phyloP scores from a whole-genome alignment of 2,113 vertebrate genomes.

The Okapia johnstoni region DNA sequence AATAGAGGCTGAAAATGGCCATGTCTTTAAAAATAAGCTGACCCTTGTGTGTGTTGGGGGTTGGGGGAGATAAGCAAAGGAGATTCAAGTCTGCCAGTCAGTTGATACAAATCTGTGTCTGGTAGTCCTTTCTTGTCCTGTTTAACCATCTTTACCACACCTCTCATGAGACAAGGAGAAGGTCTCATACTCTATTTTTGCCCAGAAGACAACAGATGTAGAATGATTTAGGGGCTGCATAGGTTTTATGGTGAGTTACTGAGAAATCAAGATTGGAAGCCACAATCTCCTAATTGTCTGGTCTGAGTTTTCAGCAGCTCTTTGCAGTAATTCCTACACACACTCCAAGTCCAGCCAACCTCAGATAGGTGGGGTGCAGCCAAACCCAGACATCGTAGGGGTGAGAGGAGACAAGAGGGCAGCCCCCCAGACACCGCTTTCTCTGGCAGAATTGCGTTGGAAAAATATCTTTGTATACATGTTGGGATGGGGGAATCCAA shows the following conservation, averaged over 20 bases:
- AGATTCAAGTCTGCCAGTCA: not conserved
- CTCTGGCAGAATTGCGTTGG: not conserved
- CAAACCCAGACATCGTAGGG: fast-evolving
- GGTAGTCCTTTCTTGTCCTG: not conserved
- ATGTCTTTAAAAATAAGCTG: not conserved
- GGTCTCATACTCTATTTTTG: not conserved
- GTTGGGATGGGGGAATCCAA: not conserved
- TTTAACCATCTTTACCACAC: not conserved
- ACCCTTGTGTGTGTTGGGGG: not conserved
- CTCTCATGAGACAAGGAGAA: not conserved
- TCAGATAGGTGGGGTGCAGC: not conserved
- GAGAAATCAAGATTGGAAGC: fast-evolving
- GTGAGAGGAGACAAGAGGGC: not conserved
- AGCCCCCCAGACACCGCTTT: not conserved
- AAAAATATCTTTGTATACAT: not conserved
- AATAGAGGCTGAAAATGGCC: not conserved
- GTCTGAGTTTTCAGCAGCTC: too few relatives aligned
- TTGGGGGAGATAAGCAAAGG: not conserved
- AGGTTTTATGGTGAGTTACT: not conserved
- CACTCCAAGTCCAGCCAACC: too few relatives aligned
- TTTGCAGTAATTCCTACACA: fast-evolving
- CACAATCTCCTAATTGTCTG: fast-evolving
- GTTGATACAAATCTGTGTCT: not conserved
- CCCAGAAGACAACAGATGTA: not conserved
- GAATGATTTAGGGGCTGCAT: fast-evolving